A percentile compares a stretch with the other conserved stretches of the same genome.
Conservation (phyloP, 2,888 invertebrate species). For the Trissolcus brochymenae region DNA sequence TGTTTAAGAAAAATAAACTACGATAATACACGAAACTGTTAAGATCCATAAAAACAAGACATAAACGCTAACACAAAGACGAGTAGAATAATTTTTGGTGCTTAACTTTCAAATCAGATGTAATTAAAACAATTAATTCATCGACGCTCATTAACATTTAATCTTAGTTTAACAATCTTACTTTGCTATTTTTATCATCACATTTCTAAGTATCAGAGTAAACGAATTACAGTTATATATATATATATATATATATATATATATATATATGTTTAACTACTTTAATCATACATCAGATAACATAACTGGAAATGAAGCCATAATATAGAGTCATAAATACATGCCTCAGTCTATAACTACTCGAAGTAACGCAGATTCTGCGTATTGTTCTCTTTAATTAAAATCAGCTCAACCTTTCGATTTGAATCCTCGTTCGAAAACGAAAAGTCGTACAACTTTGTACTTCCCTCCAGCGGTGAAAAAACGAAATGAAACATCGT, state of each 20-base stretch:
- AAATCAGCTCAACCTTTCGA: not conserved
- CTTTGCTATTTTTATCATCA: slow-evolving; percentile 4
- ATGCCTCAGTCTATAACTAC: slow-evolving; percentile 22
- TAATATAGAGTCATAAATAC: slow-evolving; percentile 21
- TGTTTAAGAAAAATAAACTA: too few relatives aligned
- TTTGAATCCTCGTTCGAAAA: too few relatives aligned
- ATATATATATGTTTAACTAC: slow-evolving; percentile 18
- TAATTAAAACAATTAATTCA: slow-evolving; percentile 4
- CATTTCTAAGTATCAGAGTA: slow-evolving; percentile 12
- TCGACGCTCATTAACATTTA: not conserved
- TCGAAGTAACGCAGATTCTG: slow-evolving; percentile 21
- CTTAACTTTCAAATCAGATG: not conserved
- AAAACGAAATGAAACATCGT: too few relatives aligned
- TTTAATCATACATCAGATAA: slow-evolving; percentile 25
- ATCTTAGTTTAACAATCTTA: slow-evolving; percentile 3
- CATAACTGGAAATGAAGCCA: slow-evolving; percentile 26
- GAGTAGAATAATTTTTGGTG: not conserved
- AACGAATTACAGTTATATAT: slow-evolving; percentile 25
- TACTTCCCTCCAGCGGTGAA: too few relatives aligned
- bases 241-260: too few relatives aligned
- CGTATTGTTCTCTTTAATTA: slow-evolving; percentile 12
- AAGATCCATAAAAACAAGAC: too few relatives aligned
- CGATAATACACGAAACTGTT: too few relatives aligned
- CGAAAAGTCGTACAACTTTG: too few relatives aligned
- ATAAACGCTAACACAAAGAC: too few relatives aligned